phyloP scores from a whole-genome alignment of 2,797 vertebrate genomes.

The Remorina albescens region DNA sequence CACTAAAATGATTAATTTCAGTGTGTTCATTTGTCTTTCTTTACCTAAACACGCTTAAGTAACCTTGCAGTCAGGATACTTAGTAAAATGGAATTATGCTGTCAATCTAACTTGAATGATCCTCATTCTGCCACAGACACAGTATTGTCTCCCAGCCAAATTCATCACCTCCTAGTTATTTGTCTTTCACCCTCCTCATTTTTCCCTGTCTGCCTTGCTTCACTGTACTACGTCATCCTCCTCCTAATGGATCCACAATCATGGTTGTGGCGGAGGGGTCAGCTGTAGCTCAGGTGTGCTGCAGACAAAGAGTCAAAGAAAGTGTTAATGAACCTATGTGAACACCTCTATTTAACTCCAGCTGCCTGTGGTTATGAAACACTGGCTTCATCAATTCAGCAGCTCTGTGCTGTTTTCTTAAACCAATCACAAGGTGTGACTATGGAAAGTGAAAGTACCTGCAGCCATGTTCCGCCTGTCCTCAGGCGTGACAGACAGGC shows the following conservation, averaged over 20 bases:
- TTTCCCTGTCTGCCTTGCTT: constrained; percentile 47
- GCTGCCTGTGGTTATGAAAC: constrained; percentile 56
- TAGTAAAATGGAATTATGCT: constrained; percentile 24
- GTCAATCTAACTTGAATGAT: constrained; percentile 33
- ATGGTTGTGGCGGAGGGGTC: constrained; percentile 4
- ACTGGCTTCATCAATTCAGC: constrained; percentile 49
- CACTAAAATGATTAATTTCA: background rate
- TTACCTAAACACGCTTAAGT: constrained; percentile 6
- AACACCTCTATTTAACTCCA: constrained; percentile 68
- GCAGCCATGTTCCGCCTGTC: constrained; percentile 71
- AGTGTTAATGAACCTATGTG: constrained; percentile 64
- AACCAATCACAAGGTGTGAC: constrained; percentile 71
- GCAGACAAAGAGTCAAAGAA: constrained; percentile 65
- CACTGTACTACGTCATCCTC: constrained; percentile 44
- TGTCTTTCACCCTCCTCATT: constrained; percentile 53
- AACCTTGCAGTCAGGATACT: background rate
- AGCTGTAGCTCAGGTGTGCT: constrained; percentile 72
- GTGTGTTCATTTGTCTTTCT: constrained; percentile 6
- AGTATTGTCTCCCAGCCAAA: constrained; percentile 27
- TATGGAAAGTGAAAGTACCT: constrained; percentile 78
- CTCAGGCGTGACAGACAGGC: constrained; percentile 62
- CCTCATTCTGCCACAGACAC: constrained; percentile 33
- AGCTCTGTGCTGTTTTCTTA: constrained; percentile 66
- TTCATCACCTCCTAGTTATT: constrained; percentile 53
- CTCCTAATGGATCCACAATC: constrained; percentile 42